Evolutionary conservation across 2,113 vertebrate species (phyloP).

Genomic region (Mus pahari): DNA sequence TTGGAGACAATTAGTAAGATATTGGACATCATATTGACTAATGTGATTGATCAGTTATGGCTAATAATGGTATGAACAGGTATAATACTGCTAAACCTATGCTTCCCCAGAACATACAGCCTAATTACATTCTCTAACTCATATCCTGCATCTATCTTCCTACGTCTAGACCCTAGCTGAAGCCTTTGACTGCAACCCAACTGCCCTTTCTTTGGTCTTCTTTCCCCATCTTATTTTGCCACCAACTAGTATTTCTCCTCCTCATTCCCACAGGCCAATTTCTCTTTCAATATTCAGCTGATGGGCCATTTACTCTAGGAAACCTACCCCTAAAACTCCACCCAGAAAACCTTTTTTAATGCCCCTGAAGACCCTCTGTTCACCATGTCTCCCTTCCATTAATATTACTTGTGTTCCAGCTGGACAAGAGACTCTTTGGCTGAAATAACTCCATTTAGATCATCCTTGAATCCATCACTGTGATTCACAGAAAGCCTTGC

Average conservation of each 20-base stretch:
- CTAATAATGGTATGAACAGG: too few relatives aligned
- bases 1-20: background rate
- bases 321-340: background rate
- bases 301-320: background rate
- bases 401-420: conserved; percentile 1
- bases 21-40: background rate
- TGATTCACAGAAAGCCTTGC: conserved; percentile 53
- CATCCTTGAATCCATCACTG: conserved; percentile 51
- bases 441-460: background rate
- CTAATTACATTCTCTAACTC: background rate
- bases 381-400: background rate
- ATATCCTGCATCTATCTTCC: background rate
- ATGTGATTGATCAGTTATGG: background rate
- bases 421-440: background rate
- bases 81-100: fast-evolving
- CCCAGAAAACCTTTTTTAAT: background rate
- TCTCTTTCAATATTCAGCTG: background rate
- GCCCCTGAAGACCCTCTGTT: background rate
- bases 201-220: background rate
- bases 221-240: background rate
- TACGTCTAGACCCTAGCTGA: background rate
- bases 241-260: background rate
- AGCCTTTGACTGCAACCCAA: background rate
- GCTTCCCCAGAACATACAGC: background rate
- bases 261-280: background rate